phyloP scores from a whole-genome alignment of 1,140 invertebrate genomes.

The Lamellibrachia luymesi region DNA sequence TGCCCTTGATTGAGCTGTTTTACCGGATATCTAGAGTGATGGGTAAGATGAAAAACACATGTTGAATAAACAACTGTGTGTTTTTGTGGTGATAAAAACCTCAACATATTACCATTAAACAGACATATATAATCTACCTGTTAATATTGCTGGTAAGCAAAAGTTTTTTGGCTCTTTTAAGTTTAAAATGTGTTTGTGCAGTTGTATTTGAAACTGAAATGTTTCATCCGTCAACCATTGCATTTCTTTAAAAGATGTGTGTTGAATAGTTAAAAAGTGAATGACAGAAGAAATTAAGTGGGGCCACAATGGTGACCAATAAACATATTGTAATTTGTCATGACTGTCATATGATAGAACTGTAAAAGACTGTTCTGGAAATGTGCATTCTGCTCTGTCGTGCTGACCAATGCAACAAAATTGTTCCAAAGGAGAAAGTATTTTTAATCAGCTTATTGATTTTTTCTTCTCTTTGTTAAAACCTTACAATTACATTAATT shows the following conservation, averaged over 20 bases:
- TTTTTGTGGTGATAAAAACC: background rate
- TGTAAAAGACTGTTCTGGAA: background rate
- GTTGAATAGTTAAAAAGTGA: background rate
- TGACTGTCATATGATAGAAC: background rate
- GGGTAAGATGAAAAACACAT: background rate
- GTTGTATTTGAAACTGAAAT: background rate
- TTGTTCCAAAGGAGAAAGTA: background rate
- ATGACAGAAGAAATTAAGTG: background rate
- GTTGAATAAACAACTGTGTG: background rate
- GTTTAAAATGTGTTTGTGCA: background rate
- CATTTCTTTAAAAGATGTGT: background rate
- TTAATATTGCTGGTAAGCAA: background rate
- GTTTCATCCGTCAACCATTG: background rate
- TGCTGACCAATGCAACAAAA: background rate
- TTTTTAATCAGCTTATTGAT: background rate
- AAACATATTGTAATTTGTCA: background rate
- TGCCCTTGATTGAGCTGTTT: background rate
- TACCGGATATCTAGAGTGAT: background rate
- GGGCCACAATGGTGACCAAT: background rate
- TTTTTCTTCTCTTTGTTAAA: background rate
- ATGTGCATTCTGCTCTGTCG: background rate
- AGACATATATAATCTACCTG: background rate
- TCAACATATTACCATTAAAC: background rate
- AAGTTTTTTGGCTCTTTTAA: background rate
- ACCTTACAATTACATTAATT: background rate